Base-by-base conservation (phyloP, 2,113 vertebrate species). In the Eonycteris spelaea region DNA sequence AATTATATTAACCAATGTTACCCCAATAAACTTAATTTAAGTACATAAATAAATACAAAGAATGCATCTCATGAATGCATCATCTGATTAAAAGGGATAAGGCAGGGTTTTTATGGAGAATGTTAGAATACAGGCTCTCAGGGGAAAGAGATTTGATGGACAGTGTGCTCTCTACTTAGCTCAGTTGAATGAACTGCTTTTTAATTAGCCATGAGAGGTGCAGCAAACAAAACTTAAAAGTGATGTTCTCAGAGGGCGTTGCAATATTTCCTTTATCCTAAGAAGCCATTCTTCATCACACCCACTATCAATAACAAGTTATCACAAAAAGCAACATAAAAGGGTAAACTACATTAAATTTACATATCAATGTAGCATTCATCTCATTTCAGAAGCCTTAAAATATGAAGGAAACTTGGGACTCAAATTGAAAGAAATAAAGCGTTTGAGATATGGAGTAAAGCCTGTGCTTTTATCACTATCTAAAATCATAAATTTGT, bases 251-350 rank as follows among this genome's bases (percentile, higher is more conserved):
- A 63, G 15, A 43, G 78, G 26, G 21, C 18, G 79, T 16, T 73
- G 2, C 11, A 15, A 19, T 67, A 74, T 67, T 87, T 87, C 24
- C 55, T 90, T 94, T 33, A 68, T 48, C 48, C 15, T 40, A 53
- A 75, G 55, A 84, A 96, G 15, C 3, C 2, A 95, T 87, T 90
- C 74, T 73, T 96, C 8, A 90, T 70, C 38, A 73, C 7, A 89
- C 18, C 40, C 12, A 70, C 38, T 26, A 48, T 61, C 21, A 88
- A 88, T 79, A 83, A 77, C 18, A 89, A 21, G 21, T 53, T 74
- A 83, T 90, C 43, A 90, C 9, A 83, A 55, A 86, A 95, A 94
- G 92, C 33, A 86, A 24, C 16, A 35, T 71, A 73, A 94, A 93
- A 77, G 38, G 43, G 79, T 63, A 3, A 0, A n/a, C 40, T 61